Evolutionary conservation across 1,140 invertebrate species (phyloP), one percentile per base, ranked within the genome.

Genomic region (Arion vulgaris): DNA sequence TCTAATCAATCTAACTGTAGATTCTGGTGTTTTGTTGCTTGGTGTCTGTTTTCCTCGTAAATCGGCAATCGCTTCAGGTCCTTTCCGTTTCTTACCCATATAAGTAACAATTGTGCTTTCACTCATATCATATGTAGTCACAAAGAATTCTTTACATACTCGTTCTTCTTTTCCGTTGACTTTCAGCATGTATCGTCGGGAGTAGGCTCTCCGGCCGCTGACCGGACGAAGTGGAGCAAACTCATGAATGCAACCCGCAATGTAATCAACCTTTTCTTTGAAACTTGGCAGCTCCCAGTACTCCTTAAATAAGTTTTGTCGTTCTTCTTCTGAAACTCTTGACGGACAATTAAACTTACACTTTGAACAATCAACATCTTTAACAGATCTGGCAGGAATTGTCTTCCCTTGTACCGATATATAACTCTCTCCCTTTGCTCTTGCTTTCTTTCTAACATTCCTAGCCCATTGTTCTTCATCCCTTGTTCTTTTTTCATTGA

Each of bases 341-440:
- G 39, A 45, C 9, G 68, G 15, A 34, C 78, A 80, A 38, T 80
- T 45, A 34, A 80, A 80, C 34, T 80, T 80, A 49, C 78, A 80
- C n/a, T 80, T 80, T 39, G 78, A 80, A 28, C 78, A 80, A 72
- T 80, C 78, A 19, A 80, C 68, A n/a, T n/a, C n/a, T 36, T 80
- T 41, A 17, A 80, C 78, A 23, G 26, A 41, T 80, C 68, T 41
- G 13, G 78, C 78, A 41, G 36, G 62, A 28, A 80, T 34, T 19
- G 45, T 45, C 34, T 80, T 80, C 26, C 78, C 78, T 19, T 36
- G 36, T 7, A 80, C 78, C 34, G 78, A 80, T 17, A 71, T 34
- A 53, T 80, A 80, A 49, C 62, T 72, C 68, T 80, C 78, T 49
- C 78, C 78, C 26, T 36, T 71, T 19, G 62, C 11, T 36, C 78